Percentiles rank a stretch among this genome's conserved stretches.
These are phyloP conservation scores for Pilophorus perplexus DNA, from an alignment of 2,888 invertebrate genomes.

Conservation along the genomic window DNA sequence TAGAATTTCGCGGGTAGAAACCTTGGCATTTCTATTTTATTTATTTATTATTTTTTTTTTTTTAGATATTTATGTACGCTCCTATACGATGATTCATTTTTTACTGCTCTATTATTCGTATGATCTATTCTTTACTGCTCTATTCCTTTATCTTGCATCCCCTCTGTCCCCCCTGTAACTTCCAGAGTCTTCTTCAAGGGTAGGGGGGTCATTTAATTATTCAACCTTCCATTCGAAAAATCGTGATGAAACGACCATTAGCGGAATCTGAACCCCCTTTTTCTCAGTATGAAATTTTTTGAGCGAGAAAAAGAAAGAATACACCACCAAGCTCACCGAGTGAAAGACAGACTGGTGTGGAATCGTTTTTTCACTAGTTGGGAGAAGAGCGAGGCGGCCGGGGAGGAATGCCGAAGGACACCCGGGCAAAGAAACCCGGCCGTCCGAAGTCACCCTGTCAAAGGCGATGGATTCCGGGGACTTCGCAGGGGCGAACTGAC, in stretches of 20 bases:
- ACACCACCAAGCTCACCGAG: neutral
- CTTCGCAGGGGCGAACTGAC: slow-evolving; percentile 29
- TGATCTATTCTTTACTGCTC: too few species aligned
- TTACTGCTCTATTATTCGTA: too few species aligned
- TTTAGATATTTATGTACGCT: too few species aligned
- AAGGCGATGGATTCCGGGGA: slow-evolving; percentile 39
- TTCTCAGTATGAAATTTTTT: slow-evolving; percentile 33
- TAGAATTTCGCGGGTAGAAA: too few species aligned
- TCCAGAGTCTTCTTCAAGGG: too few species aligned
- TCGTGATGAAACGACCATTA: slow-evolving; percentile 35
- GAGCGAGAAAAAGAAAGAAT: neutral
- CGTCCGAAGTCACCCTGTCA: slow-evolving; percentile 38
- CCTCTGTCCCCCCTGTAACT: too few species aligned
- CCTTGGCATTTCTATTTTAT: too few species aligned
- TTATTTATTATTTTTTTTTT: too few species aligned
- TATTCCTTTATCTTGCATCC: too few species aligned
- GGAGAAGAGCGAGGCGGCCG: slow-evolving; percentile 7
- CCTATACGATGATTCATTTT: too few species aligned
- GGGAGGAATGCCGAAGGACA: slow-evolving; percentile 37
- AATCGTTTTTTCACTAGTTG: slow-evolving; percentile 34
- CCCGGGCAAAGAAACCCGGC: slow-evolving; percentile 35
- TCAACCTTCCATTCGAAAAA: too few species aligned
- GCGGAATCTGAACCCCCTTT: slow-evolving; percentile 31
- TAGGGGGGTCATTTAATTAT: too few species aligned
- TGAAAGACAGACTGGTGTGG: slow-evolving; percentile 21